A percentile compares a stretch with the other conserved stretches of the same genome.
Evolutionary conservation across 2,797 vertebrate genomes (phyloP).

Genomic region (Chromobotia macracanthus): DNA sequence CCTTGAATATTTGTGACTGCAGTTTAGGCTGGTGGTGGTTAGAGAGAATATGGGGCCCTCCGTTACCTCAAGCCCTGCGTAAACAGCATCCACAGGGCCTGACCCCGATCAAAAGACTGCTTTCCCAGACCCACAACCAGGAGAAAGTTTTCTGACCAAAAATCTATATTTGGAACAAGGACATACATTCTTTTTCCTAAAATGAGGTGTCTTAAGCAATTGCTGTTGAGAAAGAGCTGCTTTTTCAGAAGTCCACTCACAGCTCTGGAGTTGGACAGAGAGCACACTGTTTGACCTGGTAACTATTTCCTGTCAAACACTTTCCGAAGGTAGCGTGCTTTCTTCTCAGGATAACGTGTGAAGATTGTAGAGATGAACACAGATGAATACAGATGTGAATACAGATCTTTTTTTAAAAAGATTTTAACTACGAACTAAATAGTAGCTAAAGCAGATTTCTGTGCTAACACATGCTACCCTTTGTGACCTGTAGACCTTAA

Average conservation of each 20-base stretch:
- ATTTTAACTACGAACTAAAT: too few relatives aligned
- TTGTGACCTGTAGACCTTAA: too few relatives aligned
- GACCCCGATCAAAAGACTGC: constrained; percentile 81
- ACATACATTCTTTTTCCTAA: constrained; percentile 75
- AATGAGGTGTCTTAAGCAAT: constrained; percentile 78
- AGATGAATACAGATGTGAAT: too few relatives aligned
- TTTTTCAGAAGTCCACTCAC: constrained; percentile 61
- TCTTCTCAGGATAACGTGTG: not conserved
- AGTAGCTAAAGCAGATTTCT: too few relatives aligned
- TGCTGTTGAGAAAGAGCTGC: constrained; percentile 73
- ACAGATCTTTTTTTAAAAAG: too few relatives aligned
- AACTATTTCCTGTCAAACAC: constrained; percentile 14
- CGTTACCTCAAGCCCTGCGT: constrained; percentile 66
- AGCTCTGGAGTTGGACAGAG: constrained; percentile 27
- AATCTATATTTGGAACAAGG: constrained; percentile 79
- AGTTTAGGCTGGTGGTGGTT: constrained; percentile 49
- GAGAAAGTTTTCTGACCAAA: constrained; percentile 74
- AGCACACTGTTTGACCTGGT: constrained; percentile 33
- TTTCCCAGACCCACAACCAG: constrained; percentile 79
- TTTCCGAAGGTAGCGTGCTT: not conserved
- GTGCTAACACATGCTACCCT: too few relatives aligned
- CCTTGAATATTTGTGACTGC: constrained; percentile 52
- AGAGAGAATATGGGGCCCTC: constrained; percentile 20
- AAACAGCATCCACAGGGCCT: constrained; percentile 77
- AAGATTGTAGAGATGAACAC: not conserved